Conservation (phyloP, 2,113 vertebrate species). For the Apus apus region DNA sequence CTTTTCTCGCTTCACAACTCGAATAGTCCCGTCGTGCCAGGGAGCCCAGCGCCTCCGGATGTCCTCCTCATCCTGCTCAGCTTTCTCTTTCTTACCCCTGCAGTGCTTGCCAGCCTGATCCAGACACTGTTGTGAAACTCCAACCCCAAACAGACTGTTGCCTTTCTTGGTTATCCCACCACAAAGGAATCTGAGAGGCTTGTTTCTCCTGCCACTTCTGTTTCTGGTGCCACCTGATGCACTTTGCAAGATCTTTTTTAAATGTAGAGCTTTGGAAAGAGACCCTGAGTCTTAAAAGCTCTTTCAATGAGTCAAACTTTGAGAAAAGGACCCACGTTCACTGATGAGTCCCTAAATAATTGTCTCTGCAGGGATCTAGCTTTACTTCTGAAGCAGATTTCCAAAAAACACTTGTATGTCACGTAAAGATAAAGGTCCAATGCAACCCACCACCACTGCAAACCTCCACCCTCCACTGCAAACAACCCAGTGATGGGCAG, state of each 20-base stretch:
- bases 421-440: not conserved
- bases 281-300: not conserved
- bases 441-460: not conserved
- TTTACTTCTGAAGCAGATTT: not conserved
- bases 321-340: not conserved
- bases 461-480: not conserved
- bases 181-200: not conserved
- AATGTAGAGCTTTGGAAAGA: not conserved
- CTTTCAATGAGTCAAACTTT: not conserved
- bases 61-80: not conserved
- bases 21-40: not conserved
- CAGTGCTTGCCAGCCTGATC: not conserved
- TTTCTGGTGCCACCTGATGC: not conserved
- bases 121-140: not conserved
- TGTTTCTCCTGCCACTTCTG: not conserved
- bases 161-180: not conserved
- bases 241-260: not conserved
- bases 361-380: not conserved
- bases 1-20: constrained; percentile 17
- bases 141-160: not conserved
- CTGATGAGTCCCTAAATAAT: not conserved
- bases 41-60: not conserved
- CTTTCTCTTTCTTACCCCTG: not conserved
- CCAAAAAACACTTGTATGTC: not conserved
- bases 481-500: not conserved